Base-by-base conservation (phyloP, 2,113 vertebrate genomes). In the Leiothrix lutea region DNA sequence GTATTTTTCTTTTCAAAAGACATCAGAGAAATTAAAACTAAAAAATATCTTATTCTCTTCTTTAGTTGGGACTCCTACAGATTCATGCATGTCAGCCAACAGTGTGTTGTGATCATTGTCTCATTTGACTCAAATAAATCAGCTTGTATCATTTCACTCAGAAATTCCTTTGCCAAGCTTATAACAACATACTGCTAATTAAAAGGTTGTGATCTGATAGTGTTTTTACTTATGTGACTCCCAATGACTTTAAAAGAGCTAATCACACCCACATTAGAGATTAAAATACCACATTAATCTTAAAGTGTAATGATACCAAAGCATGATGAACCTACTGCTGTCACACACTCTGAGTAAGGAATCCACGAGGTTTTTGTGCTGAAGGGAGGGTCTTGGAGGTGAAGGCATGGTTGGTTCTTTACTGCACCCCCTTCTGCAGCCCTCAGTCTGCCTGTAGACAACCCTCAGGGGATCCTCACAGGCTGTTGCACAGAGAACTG, bases 131-230 rank as follows among this genome's bases (percentile, higher is more conserved):
- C 42, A 83, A 64, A 69, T 61, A 83, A 53, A 92, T 84, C 47
- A 71, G 24, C 35, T 86, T 24, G 18, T 79, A 69, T 14, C 9
- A 72, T 85, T 93, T 72, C 53, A 56, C 22, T 64, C 19, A 67
- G 60, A 82, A 85, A 90, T 65, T 85, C 57, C n/a, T 93, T 84
- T 84, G 82, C 40, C 33, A 53, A 87, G 36, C 8, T 67, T 71
- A n/a, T 57, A 75, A 53, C 29, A 93, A 44, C 45, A 57, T 23
- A 29, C 16, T 67, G 38, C 53, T 92, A 90, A 60, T 79, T 62
- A 56, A 92, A 84, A 93, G 70, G 57, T 44, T 70, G 26, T 71
- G 78, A 90, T 92, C 70, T 88, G 78, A 74, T 71, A 57, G 29
- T 57, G 74, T 84, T 94, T 90, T 62, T 25, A 67, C 48, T 90